A percentile compares a stretch with the other conserved stretches of the same genome.
phyloP scores from a whole-genome alignment of 2,888 invertebrate genomes.

The Pseudococcus viburni region DNA sequence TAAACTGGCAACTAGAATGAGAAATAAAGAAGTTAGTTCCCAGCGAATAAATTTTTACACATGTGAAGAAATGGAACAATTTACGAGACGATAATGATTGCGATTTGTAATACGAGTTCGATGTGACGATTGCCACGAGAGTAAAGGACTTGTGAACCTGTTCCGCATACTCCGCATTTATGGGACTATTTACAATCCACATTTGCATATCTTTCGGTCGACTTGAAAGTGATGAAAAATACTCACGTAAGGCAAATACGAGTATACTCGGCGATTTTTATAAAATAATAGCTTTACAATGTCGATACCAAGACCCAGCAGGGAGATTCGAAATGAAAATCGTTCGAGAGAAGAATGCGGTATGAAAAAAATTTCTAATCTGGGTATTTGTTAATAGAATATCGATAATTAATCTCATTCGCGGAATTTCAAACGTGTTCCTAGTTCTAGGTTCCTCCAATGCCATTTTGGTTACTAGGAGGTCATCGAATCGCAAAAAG shows the following conservation, averaged over 20 bases:
- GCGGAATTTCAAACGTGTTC: no score
- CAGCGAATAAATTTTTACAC: background rate
- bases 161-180: background rate
- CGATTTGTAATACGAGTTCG: background rate
- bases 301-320: background rate
- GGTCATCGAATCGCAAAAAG: no score
- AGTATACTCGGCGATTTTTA: no score
- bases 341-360: background rate
- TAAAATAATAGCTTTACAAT: background rate
- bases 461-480: no score
- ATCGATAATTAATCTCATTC: no score
- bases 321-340: background rate
- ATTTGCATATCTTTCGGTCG: conserved; percentile 32
- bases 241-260: no score
- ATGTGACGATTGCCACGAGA: no score
- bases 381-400: no score
- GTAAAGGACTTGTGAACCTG: background rate
- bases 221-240: conserved; percentile 28
- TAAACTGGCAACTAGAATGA: background rate
- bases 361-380: no score
- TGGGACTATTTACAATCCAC: background rate
- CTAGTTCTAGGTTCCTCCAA: no score
- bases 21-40: background rate
- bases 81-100: conserved; percentile 15
- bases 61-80: background rate